These are phyloP conservation scores for Rutilus rutilus DNA, from an alignment of 2,113 vertebrate genomes.

Conservation along the genomic window DNA sequence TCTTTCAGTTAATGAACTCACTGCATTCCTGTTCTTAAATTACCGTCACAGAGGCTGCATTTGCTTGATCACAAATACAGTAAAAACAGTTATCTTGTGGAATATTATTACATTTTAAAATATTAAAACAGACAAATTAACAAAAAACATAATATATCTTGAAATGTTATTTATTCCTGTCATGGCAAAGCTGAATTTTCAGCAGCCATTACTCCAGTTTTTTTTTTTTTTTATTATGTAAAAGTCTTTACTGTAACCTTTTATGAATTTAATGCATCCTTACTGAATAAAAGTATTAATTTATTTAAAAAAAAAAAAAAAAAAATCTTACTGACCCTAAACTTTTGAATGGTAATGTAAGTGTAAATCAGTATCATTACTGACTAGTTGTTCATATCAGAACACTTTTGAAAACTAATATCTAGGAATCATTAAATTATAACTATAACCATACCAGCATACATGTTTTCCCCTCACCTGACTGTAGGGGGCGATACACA, in stretches of 20 bases:
- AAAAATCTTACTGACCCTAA: not conserved
- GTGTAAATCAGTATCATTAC: too few relatives aligned
- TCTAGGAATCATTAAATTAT: not conserved
- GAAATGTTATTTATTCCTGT: too few relatives aligned
- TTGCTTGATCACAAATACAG: not conserved
- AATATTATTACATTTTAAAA: not conserved
- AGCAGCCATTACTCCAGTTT: too few relatives aligned
- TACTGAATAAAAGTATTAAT: not conserved
- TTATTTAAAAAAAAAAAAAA: too few relatives aligned
- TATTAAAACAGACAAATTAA: too few relatives aligned
- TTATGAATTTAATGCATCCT: not conserved
- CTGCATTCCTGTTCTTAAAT: conserved; percentile 10
- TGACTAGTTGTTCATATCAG: too few relatives aligned
- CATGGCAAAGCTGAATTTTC: too few relatives aligned
- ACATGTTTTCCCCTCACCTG: not conserved
- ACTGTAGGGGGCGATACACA: conserved; percentile 44
- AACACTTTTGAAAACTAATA: too few relatives aligned
- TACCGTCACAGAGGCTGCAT: not conserved
- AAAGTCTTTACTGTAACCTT: not conserved
- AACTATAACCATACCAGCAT: not conserved
- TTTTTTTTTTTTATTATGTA: not conserved
- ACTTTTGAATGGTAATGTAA: too few relatives aligned
- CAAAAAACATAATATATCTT: too few relatives aligned
- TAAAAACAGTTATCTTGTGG: not conserved
- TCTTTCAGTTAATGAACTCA: not conserved